Evolutionary conservation across 2,113 vertebrate species (phyloP), one percentile per base, ranked within the genome.

Genomic region (Oreochromis spilurus): DNA sequence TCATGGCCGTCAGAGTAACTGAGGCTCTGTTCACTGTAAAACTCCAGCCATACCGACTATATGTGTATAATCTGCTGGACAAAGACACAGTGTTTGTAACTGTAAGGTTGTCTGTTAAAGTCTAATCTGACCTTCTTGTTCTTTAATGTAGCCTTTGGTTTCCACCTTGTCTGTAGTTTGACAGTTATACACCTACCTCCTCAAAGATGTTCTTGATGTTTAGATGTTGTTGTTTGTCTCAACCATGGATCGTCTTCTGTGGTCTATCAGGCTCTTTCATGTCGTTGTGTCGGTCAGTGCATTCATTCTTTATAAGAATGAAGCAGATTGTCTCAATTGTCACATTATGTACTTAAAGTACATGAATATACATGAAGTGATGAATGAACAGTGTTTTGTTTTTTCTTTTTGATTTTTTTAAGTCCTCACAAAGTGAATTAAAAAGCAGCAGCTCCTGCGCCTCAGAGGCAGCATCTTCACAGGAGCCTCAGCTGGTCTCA

Each of bases 341-440:
- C 65, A 70, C 12, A 45, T 48, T 2, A 19, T 48, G 40, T 29
- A 16, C 67, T 43, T 45, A 24, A 26, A n/a, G 54, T 29, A 17
- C 24, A 31, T 21, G 17, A 75, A 29, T 72, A 14, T 17, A 26
- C 1, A 77, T 6, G 3, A 12, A 7, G 17, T 5, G 1, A 62
- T 29, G 26, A 9, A 43, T 86, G 0, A 84, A 12, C 70, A 50
- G 50, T 21, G 10, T n/a, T 38, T 0, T 67, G 6, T 1, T 65
- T 65, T 36, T 36, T 0, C 2, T 31, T 31, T 60, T 29, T 34
- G 29, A 17, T 13, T 45, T 17, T 7, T 67, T 16, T 24, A 54
- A 10, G 3, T 53, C 58, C 17, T n/a, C 19, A 48, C 88, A 94
- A 91, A 54, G 4, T 88, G 72, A 89, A n/a, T 67, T 58, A 8